These are phyloP conservation scores for Typhlichthys eigenmanni DNA, from an alignment of 2,797 vertebrate genomes.

Conservation along the genomic window DNA sequence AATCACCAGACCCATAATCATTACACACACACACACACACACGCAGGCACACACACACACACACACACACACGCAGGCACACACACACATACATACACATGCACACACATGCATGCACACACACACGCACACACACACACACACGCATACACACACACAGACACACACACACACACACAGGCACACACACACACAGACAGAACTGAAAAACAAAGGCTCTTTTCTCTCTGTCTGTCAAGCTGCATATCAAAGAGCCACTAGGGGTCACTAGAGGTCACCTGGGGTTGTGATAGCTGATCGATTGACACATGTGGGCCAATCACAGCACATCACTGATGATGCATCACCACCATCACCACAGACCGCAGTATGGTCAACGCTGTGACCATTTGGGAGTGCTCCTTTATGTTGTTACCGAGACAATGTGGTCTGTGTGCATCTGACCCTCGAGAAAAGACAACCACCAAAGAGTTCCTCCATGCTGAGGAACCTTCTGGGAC, in stretches of 20 bases:
- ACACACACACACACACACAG: too few relatives aligned
- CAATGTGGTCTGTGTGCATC: too few relatives aligned
- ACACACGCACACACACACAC: too few relatives aligned
- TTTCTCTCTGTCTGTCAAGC: slow-evolving; percentile 55
- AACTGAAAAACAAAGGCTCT: slow-evolving; percentile 51
- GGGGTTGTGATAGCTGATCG: slow-evolving; percentile 57
- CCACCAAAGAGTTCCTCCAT: too few relatives aligned
- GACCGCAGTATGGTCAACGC: neutral
- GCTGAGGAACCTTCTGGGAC: too few relatives aligned
- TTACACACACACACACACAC: slow-evolving; percentile 10
- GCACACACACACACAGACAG: slow-evolving; percentile 4
- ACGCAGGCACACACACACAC: slow-evolving; percentile 16
- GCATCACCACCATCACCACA: slow-evolving; percentile 18
- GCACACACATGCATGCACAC: too few relatives aligned
- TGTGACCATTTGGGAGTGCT: neutral
- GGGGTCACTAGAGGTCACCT: slow-evolving; percentile 32
- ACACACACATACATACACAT: slow-evolving; percentile 7
- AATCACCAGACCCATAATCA: slow-evolving; percentile 34
- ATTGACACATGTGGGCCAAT: slow-evolving; percentile 51
- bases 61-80: slow-evolving; percentile 9
- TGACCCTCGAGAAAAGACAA: too few relatives aligned
- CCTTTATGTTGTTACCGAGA: too few relatives aligned
- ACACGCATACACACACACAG: too few relatives aligned
- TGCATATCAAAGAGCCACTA: slow-evolving; percentile 45
- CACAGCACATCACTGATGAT: slow-evolving; percentile 13